These are phyloP conservation scores for Machimus atricapillus DNA, from an alignment of 2,888 invertebrate genomes.

Conservation along the genomic window DNA sequence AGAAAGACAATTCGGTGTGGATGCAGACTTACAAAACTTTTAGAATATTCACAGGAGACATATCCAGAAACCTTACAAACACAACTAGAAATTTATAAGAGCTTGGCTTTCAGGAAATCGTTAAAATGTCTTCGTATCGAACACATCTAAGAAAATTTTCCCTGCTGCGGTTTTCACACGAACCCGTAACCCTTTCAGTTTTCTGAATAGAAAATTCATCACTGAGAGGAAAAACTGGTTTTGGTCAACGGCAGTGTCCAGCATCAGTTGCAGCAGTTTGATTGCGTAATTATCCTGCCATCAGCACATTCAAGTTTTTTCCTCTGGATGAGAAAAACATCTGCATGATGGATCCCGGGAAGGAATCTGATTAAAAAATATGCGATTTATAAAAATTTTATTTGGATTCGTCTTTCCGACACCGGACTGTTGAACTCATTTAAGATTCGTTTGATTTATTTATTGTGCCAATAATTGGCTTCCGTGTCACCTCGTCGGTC, in stretches of 20 bases:
- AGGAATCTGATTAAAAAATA: not conserved
- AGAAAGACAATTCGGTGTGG: not conserved
- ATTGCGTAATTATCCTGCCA: not conserved
- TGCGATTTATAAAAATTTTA: not conserved
- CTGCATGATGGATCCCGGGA: not conserved
- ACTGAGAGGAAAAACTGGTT: not conserved
- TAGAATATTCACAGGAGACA: not conserved
- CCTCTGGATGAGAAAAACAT: not conserved
- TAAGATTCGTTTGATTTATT: not conserved
- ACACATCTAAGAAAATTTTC: not conserved
- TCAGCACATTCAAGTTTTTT: not conserved
- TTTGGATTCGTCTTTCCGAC: not conserved
- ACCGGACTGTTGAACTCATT: not conserved
- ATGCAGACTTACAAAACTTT: not conserved
- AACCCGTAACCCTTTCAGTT: not conserved
- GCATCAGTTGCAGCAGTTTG: not conserved
- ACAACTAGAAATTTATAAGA: not conserved
- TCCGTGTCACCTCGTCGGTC: not conserved
- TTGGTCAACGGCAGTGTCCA: not conserved
- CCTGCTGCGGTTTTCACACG: not conserved
- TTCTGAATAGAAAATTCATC: not conserved
- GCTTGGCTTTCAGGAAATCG: not conserved
- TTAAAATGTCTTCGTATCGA: not conserved
- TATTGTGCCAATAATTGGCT: not conserved
- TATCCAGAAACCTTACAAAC: not conserved